phyloP scores from a whole-genome alignment of 37 sponge, comb jelly and placozoan genomes.

The Amphimedon queenslandica region DNA sequence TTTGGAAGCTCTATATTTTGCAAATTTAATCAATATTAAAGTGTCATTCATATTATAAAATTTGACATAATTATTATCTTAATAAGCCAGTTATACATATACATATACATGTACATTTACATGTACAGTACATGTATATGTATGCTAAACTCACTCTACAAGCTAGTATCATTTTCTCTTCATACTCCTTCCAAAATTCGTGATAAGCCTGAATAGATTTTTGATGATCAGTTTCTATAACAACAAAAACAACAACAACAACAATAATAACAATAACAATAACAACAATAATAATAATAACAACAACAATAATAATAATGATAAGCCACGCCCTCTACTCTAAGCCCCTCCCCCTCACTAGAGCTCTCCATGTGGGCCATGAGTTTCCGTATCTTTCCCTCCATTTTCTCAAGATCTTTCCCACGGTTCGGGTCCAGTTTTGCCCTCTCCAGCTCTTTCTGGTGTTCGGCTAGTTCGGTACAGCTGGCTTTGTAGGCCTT shows the following conservation, averaged over 20 bases:
- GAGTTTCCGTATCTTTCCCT: neutral
- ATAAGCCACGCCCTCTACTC: neutral
- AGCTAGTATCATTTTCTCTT: neutral
- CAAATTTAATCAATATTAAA: too few species aligned
- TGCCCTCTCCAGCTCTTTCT: constrained; percentile 29
- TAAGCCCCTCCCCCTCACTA: neutral
- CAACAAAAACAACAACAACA: neutral
- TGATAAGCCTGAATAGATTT: neutral
- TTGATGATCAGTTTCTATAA: neutral
- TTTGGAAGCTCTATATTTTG: too few species aligned
- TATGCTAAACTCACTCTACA: neutral
- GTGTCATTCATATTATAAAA: too few species aligned
- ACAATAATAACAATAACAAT: neutral
- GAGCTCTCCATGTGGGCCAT: neutral
- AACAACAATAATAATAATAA: neutral
- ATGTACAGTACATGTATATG: neutral
- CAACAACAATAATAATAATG: neutral
- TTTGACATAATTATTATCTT: too few species aligned
- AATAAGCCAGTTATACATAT: too few species aligned
- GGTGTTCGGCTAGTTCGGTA: constrained; percentile 11
- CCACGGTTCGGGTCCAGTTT: constrained; percentile 25
- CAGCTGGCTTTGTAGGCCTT: constrained; percentile 36
- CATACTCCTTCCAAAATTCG: neutral
- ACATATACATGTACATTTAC: too few species aligned
- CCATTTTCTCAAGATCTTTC: constrained; percentile 48